Evolutionary conservation across 2,797 vertebrate species (phyloP).

Genomic region (Syngnathus acus): DNA sequence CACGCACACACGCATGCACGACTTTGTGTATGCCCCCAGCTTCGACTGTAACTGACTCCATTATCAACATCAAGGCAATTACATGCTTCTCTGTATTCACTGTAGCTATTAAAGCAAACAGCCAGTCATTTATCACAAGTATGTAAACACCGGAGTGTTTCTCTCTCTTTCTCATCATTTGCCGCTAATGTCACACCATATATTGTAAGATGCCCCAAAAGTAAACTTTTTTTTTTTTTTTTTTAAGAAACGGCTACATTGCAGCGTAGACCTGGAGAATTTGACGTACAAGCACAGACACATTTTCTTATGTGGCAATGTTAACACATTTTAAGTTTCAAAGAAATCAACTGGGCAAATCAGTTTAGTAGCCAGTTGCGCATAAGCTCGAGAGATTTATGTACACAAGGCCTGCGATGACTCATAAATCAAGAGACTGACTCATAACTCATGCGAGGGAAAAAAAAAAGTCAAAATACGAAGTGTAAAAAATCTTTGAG

Average conservation of each 20-base stretch:
- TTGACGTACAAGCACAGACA: too few relatives aligned
- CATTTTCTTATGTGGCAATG: too few relatives aligned
- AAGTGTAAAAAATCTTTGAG: too few relatives aligned
- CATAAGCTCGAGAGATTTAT: neutral
- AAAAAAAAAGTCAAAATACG: too few relatives aligned
- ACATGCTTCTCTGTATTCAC: constrained; percentile 69
- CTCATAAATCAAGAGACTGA: neutral
- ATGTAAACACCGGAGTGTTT: constrained; percentile 48
- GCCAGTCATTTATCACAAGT: constrained; percentile 44
- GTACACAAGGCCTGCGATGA: neutral
- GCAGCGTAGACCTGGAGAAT: constrained; percentile 1
- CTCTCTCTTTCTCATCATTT: constrained; percentile 15
- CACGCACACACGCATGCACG: neutral
- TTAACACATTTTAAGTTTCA: neutral
- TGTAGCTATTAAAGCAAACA: constrained; percentile 67
- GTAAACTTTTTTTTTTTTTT: constrained; percentile 15
- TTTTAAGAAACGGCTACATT: constrained; percentile 25
- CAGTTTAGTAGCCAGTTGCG: neutral
- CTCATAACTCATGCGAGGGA: neutral
- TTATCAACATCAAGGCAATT: constrained; percentile 74
- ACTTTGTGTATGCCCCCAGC: constrained; percentile 31
- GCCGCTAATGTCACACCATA: constrained; percentile 19
- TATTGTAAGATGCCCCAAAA: constrained; percentile 20
- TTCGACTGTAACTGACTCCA: constrained; percentile 36
- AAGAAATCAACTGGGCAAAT: neutral